Evolutionary conservation across 2,888 invertebrate species (phyloP), one percentile per base, ranked within the genome.

Genomic region (Lasioglossum oenotherae): DNA sequence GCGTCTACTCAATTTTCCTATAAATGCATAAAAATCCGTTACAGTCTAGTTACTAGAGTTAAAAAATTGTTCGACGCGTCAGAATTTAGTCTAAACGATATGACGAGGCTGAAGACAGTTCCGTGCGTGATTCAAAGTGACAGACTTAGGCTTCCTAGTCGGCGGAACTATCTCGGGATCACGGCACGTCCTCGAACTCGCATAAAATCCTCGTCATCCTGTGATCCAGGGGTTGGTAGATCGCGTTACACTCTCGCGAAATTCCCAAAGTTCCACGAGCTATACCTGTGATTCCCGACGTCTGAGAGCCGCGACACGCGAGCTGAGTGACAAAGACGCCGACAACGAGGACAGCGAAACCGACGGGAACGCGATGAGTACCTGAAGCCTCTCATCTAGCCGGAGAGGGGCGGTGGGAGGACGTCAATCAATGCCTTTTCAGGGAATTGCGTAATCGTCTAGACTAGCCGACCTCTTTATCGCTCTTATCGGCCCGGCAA

Each of bases 401-500:
- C 35, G 16, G 35, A 2, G 41, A 2, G 6, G 64, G 27, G 23
- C 60, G 53, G 27, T 14, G 73, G 82, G 86, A 80, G 82, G 75
- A 85, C 86, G 90, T 90, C 91, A 91, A 92, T 92, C 90, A 90
- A 91, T 91, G 91, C 89, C 91, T 93, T 93, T 93, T 93, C 93
- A 91, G 90, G 89, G 91, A 91, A 91, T 93, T 93, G 93, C 93
- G 93, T 91, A 94, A 94, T 93, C 93, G 93, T 93, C 93, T 93
- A 93, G 93, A 93, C 93, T 92, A 92, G 91, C 90, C 92, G 93
- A 93, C 92, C 93, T 92, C 92, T 93, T 93, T 93, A 93, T 93
- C 92, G 93, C 90, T 91, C 92, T 93, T 93, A 93, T 93, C 93
- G 90, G 86, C 83, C 87, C 87, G 86, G 86, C 91, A 92, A 93